These are phyloP conservation scores for Furcula furcula DNA, from an alignment of 2,888 invertebrate genomes.

Conservation along the genomic window DNA sequence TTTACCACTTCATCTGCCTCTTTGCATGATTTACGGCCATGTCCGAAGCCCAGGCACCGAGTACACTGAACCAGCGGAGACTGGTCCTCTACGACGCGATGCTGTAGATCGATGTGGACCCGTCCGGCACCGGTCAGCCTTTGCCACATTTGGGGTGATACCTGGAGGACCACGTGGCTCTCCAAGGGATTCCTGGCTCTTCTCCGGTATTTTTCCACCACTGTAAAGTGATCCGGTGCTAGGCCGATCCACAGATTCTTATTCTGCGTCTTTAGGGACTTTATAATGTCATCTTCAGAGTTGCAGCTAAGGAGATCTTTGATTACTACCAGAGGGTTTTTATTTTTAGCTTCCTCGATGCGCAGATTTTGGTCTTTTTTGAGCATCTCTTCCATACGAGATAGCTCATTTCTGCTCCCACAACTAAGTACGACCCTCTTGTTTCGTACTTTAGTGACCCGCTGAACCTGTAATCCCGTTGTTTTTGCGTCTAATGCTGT, in stretches of 20 bases:
- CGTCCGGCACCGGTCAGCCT: background rate
- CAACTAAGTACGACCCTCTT: too few species aligned
- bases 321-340: too few species aligned
- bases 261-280: slow-evolving; percentile 7
- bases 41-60: too few species aligned
- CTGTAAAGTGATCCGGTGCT: background rate
- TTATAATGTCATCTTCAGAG: slow-evolving; percentile 11
- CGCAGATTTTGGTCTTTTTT: too few species aligned
- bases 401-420: background rate
- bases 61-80: background rate
- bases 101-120: background rate
- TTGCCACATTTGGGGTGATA: slow-evolving; percentile 6
- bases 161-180: slow-evolving; percentile 9
- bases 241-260: background rate
- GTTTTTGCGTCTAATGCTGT: background rate
- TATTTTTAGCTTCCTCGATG: too few species aligned
- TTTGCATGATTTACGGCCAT: background rate
- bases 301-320: background rate
- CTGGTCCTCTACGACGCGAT: background rate
- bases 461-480: background rate
- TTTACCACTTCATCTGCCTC: background rate
- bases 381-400: background rate
- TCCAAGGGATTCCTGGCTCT: slow-evolving; percentile 9
- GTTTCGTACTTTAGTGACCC: background rate
- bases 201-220: slow-evolving; percentile 2